These are phyloP conservation scores for Pristionchus entomophagus DNA, from an alignment of 2,888 invertebrate genomes.

Conservation along the genomic window DNA sequence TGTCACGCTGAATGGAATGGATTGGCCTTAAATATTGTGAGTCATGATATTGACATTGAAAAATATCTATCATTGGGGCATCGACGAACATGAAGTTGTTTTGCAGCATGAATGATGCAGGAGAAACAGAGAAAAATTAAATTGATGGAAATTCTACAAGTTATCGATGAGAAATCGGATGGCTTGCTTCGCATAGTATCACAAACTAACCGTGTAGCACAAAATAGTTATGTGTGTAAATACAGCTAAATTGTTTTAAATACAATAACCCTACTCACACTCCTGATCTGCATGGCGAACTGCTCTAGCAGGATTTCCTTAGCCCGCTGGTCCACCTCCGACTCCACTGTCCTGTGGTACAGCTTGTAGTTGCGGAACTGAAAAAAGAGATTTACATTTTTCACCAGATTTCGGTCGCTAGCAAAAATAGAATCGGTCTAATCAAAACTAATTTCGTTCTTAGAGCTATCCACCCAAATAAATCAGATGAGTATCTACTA, in stretches of 20 bases:
- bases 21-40: no score
- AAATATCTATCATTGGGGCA: no score
- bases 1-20: conserved; percentile 1
- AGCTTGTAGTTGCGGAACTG: conserved; percentile 50
- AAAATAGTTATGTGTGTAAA: background rate
- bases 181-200: background rate
- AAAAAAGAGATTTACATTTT: background rate
- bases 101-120: no score
- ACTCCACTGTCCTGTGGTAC: conserved; percentile 46
- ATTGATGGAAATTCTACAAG: no score
- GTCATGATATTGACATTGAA: no score
- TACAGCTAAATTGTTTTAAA: no score
- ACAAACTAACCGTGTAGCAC: background rate
- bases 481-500: background rate
- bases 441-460: background rate
- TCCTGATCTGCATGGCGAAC: conserved; percentile 45
- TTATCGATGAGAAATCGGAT: no score
- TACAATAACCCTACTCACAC: background rate
- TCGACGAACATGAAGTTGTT: no score
- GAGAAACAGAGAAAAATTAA: no score
- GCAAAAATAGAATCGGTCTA: background rate
- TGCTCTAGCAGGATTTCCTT: conserved; percentile 45
- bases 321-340: conserved; percentile 7
- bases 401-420: background rate
- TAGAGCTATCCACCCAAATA: background rate